phyloP scores from a whole-genome alignment of 2,888 invertebrate genomes.

The Marasmarcha lunaedactyla region DNA sequence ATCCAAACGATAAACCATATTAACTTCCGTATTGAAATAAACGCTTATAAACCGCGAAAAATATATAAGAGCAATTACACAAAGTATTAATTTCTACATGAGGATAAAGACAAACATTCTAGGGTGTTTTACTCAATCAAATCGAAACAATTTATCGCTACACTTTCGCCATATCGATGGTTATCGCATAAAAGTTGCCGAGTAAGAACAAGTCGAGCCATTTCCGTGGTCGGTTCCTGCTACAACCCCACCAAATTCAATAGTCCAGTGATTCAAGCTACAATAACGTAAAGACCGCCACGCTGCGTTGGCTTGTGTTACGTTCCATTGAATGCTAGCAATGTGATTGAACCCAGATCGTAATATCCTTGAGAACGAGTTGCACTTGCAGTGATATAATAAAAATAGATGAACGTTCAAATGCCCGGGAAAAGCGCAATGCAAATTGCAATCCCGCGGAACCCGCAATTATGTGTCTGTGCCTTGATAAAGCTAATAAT shows the following conservation, averaged over 20 bases:
- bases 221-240: constrained; percentile 29
- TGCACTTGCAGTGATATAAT: constrained; percentile 27
- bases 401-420: constrained; percentile 8
- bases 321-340: constrained; percentile 51
- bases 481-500: background rate
- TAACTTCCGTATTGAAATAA: no score
- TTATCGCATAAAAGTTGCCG: constrained; percentile 44
- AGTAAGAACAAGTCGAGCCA: constrained; percentile 21
- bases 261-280: constrained; percentile 13
- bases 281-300: constrained; percentile 16
- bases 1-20: no score
- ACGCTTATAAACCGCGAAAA: no score
- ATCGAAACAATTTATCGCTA: constrained; percentile 41
- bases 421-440: background rate
- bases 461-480: background rate
- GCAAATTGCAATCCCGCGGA: background rate
- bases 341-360: constrained; percentile 55
- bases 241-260: constrained; percentile 17
- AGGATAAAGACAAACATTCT: no score
- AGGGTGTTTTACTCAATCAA: background rate
- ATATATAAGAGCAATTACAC: no score
- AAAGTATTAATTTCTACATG: background rate
- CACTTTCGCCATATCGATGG: constrained; percentile 49
- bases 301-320: constrained; percentile 26
- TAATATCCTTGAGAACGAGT: constrained; percentile 55